A percentile compares a stretch with the other conserved stretches of the same genome.
These are phyloP conservation scores for Noctua fimbriata DNA, from an alignment of 2,888 invertebrate genomes.

Conservation along the genomic window DNA sequence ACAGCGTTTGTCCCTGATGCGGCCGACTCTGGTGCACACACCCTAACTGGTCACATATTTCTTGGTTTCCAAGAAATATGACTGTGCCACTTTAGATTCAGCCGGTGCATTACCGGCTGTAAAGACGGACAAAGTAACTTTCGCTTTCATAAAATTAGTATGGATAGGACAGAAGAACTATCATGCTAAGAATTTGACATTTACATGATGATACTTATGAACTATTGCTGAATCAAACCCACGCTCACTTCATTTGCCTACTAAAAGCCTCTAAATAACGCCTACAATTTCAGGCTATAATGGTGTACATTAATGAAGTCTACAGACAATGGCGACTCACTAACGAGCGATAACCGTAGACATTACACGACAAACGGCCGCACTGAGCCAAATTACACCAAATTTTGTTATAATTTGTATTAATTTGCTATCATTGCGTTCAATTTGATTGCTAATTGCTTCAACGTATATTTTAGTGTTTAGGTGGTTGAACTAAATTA, in stretches of 20 bases:
- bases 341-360: conserved; percentile 75
- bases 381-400: conserved; percentile 64
- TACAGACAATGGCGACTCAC: conserved; percentile 70
- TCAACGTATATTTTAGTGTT: conserved; percentile 14
- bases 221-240: conserved; percentile 17
- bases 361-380: conserved; percentile 71
- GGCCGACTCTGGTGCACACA: background rate
- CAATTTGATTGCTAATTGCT: conserved; percentile 48
- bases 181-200: background rate
- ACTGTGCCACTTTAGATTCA: background rate
- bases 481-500: background rate
- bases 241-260: conserved; percentile 35
- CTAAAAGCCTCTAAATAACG: conserved; percentile 54
- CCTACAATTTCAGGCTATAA: conserved; percentile 60
- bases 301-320: conserved; percentile 71
- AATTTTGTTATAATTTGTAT: conserved; percentile 69
- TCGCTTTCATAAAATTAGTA: background rate
- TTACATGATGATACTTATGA: background rate
- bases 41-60: background rate
- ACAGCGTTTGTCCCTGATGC: background rate
- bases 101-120: too few relatives aligned
- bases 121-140: background rate
- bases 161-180: background rate
- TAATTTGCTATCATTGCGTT: conserved; percentile 57
- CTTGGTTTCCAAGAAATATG: background rate